phyloP scores from a whole-genome alignment of 2,888 invertebrate species.

The Trichopria drosophilae region DNA sequence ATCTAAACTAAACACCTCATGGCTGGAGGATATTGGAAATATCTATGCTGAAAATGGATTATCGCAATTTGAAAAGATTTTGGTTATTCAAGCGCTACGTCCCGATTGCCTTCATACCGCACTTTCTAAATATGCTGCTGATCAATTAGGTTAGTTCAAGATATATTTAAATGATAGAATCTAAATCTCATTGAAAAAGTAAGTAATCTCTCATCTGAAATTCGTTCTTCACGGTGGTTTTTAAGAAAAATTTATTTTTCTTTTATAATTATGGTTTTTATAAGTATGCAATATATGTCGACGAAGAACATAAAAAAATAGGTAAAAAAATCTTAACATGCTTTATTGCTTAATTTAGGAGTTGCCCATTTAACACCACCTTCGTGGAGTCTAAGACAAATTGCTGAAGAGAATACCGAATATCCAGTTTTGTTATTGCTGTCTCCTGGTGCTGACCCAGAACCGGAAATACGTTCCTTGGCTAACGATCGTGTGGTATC shows the following conservation, averaged over 20 bases:
- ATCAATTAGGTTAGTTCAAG: constrained; percentile 63
- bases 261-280: constrained; percentile 35
- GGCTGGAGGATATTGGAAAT: constrained; percentile 46
- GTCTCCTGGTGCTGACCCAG: constrained; percentile 89
- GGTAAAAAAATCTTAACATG: no score
- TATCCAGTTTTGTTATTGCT: constrained; percentile 78
- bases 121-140: constrained; percentile 72
- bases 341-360: no score
- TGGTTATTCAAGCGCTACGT: constrained; percentile 77
- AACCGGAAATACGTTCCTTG: constrained; percentile 74
- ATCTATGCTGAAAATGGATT: constrained; percentile 60
- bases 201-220: no score
- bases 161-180: constrained; percentile 9
- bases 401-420: constrained; percentile 63
- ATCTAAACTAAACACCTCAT: constrained; percentile 58
- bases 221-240: no score
- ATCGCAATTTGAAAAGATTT: constrained; percentile 78
- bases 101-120: constrained; percentile 82
- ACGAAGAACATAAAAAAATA: no score
- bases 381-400: constrained; percentile 63
- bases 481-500: constrained; percentile 57
- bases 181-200: constrained; percentile 19
- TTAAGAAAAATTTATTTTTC: no score
- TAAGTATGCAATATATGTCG: no score
- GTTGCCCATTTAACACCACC: constrained; percentile 63